Percentiles rank a stretch among this genome's conserved stretches.
Evolutionary conservation across 2,888 invertebrate species (phyloP).

Genomic region (Tryphoninae sp.): DNA sequence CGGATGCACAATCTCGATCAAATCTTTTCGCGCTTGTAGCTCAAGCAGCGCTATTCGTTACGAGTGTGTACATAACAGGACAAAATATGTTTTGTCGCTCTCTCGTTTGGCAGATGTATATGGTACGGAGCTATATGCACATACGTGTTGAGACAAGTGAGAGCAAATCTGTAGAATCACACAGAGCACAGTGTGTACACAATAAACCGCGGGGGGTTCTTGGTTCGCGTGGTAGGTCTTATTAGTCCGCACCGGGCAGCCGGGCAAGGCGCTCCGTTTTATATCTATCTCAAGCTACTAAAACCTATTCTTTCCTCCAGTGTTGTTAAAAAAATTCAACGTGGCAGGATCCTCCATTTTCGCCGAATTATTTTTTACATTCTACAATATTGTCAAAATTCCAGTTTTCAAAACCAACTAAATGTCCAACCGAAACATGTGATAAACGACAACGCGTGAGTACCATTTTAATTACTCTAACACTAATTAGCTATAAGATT

Average conservation of each 20-base stretch:
- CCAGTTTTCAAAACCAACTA: neutral
- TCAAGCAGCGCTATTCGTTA: constrained; percentile 16
- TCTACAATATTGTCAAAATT: neutral
- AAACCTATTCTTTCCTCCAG: neutral
- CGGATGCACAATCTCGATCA: constrained; percentile 58
- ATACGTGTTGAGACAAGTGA: constrained; percentile 50
- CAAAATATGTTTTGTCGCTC: constrained; percentile 52
- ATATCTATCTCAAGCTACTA: constrained; percentile 22
- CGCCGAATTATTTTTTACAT: too few relatives aligned
- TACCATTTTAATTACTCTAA: constrained; percentile 12
- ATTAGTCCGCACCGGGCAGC: constrained; percentile 72
- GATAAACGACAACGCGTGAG: constrained; percentile 33
- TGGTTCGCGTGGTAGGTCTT: constrained; percentile 64
- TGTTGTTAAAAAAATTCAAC: neutral
- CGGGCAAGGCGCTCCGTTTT: constrained; percentile 69
- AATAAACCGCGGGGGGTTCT: constrained; percentile 51
- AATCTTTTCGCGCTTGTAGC: constrained; percentile 33
- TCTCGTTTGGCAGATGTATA: constrained; percentile 25
- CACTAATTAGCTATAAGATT: neutral
- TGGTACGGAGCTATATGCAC: neutral
- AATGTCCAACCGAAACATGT: neutral
- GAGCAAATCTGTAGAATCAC: constrained; percentile 60
- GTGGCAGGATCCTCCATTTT: neutral
- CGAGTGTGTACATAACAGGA: constrained; percentile 29
- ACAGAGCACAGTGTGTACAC: constrained; percentile 39